Evolutionary conservation across 1,140 invertebrate species (phyloP).

Genomic region (Trichoplusia ni): DNA sequence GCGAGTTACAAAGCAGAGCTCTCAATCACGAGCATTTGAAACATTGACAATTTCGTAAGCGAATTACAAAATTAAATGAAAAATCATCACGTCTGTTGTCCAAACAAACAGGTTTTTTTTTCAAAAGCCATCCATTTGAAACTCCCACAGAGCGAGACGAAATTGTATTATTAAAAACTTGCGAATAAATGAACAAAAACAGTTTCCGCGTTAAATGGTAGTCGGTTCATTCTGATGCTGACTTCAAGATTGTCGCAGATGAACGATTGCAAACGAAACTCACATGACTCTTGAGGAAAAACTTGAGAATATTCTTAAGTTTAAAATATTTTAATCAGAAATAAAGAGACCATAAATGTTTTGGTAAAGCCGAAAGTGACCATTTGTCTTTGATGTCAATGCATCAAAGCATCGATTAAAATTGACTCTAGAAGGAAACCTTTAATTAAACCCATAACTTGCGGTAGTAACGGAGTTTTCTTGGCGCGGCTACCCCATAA

Average conservation of each 20-base stretch:
- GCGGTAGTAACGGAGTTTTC: conserved; percentile 6
- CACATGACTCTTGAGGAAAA: not conserved
- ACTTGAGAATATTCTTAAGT: not conserved
- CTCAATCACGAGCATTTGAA: conserved; percentile 6
- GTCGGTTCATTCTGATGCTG: not conserved
- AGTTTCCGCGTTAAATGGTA: conserved; percentile 31
- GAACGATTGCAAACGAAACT: not conserved
- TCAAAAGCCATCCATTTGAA: conserved; percentile 24
- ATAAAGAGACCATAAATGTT: not conserved
- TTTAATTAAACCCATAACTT: not conserved
- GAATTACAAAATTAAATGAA: conserved; percentile 14
- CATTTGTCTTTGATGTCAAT: no score
- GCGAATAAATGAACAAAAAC: conserved; percentile 38
- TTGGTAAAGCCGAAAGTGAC: no score
- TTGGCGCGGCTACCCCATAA: conserved; percentile 15
- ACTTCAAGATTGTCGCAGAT: not conserved
- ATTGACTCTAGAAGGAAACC: no score
- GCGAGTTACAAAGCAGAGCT: conserved; percentile 1
- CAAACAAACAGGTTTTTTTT: conserved; percentile 9
- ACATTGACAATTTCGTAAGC: conserved; percentile 1
- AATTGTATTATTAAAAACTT: conserved; percentile 36
- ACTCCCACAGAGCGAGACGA: conserved; percentile 36
- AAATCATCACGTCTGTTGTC: conserved; percentile 1
- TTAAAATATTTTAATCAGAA: not conserved
- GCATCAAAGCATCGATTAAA: no score